Conservation (phyloP, 64 coral and sea anemone species). For the Dendronephthya gigantea region DNA sequence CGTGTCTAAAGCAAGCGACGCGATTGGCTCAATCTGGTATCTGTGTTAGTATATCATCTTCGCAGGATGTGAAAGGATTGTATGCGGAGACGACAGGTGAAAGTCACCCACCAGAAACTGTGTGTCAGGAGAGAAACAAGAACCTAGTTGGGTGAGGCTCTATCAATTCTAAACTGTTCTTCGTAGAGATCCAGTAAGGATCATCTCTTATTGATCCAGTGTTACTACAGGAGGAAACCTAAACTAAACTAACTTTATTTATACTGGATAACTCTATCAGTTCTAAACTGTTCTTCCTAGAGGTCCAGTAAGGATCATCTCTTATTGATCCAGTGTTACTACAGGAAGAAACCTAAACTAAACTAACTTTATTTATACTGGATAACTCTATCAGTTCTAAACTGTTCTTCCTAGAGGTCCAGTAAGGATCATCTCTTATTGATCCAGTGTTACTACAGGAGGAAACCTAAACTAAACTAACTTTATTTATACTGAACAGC, state of each 20-base stretch:
- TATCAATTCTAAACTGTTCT: no score
- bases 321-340: no score
- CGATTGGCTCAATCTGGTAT: conserved; percentile 60
- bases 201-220: no score
- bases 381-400: no score
- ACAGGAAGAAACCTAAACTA: no score
- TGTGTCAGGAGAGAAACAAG: neutral
- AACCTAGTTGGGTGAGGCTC: neutral
- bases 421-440: neutral
- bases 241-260: no score
- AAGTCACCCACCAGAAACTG: neutral
- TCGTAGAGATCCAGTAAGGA: no score
- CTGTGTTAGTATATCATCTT: conserved; percentile 50
- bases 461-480: neutral
- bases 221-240: no score
- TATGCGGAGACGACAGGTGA: conserved; percentile 3
- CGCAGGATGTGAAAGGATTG: conserved; percentile 20
- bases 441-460: neutral
- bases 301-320: no score
- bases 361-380: no score
- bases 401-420: neutral
- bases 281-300: no score
- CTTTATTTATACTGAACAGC: neutral
- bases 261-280: no score
- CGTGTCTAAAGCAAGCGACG: conserved; percentile 50